Conservation (phyloP, 2,113 vertebrate species). For the Nyctibius bracteatus region DNA sequence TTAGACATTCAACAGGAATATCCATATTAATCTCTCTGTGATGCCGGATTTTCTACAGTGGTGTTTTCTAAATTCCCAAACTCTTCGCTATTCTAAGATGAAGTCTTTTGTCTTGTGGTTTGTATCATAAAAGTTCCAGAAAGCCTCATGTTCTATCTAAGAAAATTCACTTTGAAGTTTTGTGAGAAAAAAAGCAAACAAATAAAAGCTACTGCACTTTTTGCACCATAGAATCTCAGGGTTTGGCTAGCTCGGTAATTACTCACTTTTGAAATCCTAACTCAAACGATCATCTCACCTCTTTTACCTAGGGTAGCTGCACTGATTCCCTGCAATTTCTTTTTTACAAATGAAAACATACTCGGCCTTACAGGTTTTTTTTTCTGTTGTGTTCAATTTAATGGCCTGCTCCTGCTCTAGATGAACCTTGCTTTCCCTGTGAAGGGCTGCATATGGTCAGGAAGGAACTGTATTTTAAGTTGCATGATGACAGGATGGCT, state of each 20-base stretch:
- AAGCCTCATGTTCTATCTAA: neutral
- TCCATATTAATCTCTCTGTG: neutral
- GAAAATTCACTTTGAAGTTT: neutral
- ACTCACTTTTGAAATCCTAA: neutral
- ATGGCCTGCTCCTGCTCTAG: neutral
- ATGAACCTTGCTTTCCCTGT: neutral
- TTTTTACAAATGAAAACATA: neutral
- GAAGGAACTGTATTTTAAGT: neutral
- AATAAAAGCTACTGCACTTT: neutral
- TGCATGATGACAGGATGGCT: neutral
- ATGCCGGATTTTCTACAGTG: neutral
- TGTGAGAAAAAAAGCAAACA: rapidly evolving
- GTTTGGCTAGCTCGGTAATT: neutral
- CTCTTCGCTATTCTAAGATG: rapidly evolving
- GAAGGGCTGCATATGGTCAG: neutral
- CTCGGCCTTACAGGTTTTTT: neutral
- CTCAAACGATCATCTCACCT: neutral
- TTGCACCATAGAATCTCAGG: neutral
- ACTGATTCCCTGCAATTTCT: neutral
- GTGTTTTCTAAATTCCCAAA: neutral
- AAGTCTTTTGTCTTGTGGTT: neutral
- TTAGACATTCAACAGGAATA: neutral
- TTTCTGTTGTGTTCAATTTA: neutral
- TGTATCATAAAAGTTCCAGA: neutral
- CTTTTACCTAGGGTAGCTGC: neutral